Conservation (phyloP, 2,888 invertebrate genomes). For the Amaurobius ferox region DNA sequence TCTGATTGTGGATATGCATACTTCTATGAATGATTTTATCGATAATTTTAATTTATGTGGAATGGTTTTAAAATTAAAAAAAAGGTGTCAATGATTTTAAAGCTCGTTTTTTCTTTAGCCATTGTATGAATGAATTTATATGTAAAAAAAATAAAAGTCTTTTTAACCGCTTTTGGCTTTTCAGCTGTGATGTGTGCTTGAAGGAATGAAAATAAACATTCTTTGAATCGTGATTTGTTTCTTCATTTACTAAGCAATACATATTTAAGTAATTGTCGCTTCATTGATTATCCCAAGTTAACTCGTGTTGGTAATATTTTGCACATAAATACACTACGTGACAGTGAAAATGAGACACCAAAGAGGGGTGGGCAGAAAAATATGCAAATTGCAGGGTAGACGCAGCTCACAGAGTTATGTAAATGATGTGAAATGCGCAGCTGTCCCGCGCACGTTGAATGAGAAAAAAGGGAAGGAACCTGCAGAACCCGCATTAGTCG, state of each 20-base stretch:
- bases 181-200: slow-evolving; percentile 72
- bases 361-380: no score
- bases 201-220: slow-evolving; percentile 64
- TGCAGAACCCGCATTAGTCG: no score
- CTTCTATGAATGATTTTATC: background rate
- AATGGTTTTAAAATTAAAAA: background rate
- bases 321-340: no score
- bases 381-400: no score
- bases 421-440: no score
- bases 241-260: no score
- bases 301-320: no score
- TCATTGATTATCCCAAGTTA: no score
- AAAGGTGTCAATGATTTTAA: slow-evolving; percentile 22
- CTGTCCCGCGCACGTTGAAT: no score
- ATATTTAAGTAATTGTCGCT: no score
- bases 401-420: no score
- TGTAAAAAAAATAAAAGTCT: slow-evolving; percentile 32
- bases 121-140: slow-evolving; percentile 49
- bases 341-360: no score
- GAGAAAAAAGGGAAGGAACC: background rate
- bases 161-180: slow-evolving; percentile 69
- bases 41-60: background rate
- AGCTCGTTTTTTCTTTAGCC: slow-evolving; percentile 37
- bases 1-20: background rate
- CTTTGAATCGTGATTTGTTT: slow-evolving; percentile 39